Percentiles rank a stretch among this genome's conserved stretches.
Evolutionary conservation across 2,113 vertebrate genomes (phyloP).

Genomic region (Pimephales promelas): DNA sequence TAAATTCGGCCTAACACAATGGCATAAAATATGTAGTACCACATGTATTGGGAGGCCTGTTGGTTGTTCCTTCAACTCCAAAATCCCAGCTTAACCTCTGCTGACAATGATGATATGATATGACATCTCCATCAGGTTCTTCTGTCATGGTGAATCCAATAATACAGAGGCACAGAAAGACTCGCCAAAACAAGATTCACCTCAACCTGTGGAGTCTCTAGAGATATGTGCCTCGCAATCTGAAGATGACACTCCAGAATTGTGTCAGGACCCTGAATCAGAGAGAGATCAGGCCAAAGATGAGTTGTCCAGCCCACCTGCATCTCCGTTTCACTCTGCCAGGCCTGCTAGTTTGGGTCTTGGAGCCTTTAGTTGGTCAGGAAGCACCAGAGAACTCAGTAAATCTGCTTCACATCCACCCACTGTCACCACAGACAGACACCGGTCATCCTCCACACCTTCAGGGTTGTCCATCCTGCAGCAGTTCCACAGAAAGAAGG

Average conservation of each 20-base stretch:
- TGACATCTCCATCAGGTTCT: constrained; percentile 78
- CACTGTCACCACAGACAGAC: constrained; percentile 14
- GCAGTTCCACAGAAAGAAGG: constrained; percentile 72
- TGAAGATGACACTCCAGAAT: not conserved
- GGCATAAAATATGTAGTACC: not conserved
- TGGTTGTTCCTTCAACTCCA: not conserved
- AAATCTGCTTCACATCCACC: not conserved
- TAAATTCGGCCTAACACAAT: not conserved
- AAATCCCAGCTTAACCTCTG: not conserved
- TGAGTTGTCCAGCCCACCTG: constrained; percentile 58
- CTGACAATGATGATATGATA: not conserved
- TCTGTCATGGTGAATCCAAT: constrained; percentile 65
- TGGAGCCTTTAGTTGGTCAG: constrained; percentile 77
- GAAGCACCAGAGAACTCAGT: constrained; percentile 48
- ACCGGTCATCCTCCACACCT: constrained; percentile 44
- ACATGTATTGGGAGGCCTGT: not conserved
- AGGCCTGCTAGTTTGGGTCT: constrained; percentile 60
- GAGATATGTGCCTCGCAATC: not conserved
- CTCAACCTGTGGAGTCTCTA: not conserved
- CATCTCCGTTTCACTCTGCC: constrained; percentile 42
- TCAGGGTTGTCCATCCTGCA: constrained; percentile 64
- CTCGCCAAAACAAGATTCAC: constrained; percentile 2
- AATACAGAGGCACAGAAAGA: constrained; percentile 42
- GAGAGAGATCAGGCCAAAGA: constrained; percentile 30
- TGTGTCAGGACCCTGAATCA: not conserved